Evolutionary conservation across 1,140 invertebrate species (phyloP).

Genomic region (Philopotamus ludificatus): DNA sequence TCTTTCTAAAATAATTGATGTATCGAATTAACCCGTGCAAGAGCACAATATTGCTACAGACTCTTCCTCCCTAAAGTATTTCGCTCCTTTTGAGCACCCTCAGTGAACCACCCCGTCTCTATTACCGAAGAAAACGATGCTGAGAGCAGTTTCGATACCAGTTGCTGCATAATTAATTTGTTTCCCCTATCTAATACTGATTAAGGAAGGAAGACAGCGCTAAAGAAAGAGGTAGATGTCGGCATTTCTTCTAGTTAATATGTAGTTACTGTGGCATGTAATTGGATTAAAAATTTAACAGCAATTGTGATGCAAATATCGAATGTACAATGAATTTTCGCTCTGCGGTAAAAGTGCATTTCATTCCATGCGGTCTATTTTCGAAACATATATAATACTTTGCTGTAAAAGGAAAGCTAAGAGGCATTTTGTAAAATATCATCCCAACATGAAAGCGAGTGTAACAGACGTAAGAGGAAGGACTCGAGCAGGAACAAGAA

Average conservation of each 20-base stretch:
- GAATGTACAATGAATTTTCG: too few relatives aligned
- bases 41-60: neutral
- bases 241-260: too few relatives aligned
- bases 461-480: neutral
- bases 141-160: neutral
- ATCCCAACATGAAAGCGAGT: neutral
- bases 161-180: constrained; percentile 3
- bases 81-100: neutral
- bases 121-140: neutral
- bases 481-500: neutral
- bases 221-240: neutral
- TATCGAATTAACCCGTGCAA: neutral
- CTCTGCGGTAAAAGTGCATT: too few relatives aligned
- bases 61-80: neutral
- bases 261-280: too few relatives aligned
- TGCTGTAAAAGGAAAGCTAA: neutral
- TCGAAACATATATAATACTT: neutral
- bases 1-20: neutral
- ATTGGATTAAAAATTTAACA: too few relatives aligned
- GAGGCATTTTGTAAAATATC: neutral
- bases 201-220: neutral
- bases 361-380: too few relatives aligned
- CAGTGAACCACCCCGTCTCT: neutral
- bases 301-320: too few relatives aligned
- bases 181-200: neutral